Base-by-base conservation (phyloP, 2,888 invertebrate species). In the Onthophagus sagittarius region DNA sequence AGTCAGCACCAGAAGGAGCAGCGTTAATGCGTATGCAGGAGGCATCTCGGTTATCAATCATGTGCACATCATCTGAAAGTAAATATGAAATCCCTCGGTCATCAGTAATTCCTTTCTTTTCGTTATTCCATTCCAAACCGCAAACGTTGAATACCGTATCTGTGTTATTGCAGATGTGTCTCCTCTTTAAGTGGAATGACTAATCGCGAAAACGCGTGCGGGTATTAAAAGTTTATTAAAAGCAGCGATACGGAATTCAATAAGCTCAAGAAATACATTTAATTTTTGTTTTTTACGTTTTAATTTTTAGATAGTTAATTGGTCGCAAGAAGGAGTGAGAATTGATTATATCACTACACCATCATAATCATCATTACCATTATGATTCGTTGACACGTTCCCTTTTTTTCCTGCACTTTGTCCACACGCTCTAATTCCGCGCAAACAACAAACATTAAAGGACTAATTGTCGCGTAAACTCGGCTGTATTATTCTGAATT, bases 1-100 rank as follows among this genome's bases (percentile, higher is more conserved):
- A 69, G 76, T 71, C 69, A 76, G 75, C 75, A 78, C 75, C 79
- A 77, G 79, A 75, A 79, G 79, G 79, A 79, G 79, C 79, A 79
- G 79, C 74, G 77, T 75, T 75, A 77, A 73, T 53, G 72, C 63
- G 71, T 72, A 69, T 72, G 75, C 73, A 73, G 77, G 76, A 77
- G 77, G 76, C 79, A 79, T 79, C 72, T 76, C 75, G 72, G 31
- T 15, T 71, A 69, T 71, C 72, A 67, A 75, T 79, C 79, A 79
- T 78, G 79, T 78, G 75, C 72, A 73, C 79, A 79, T 79, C 75
- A 70, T 79, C 79, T 79, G 77, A 23, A 79, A 79, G 53, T 33
- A 71, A 71, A 74, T 69, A 67, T n/a, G 15, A 13, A 71, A 53
- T 33, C n/a, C 23, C 23, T 23, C 23, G 23, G 23, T 23, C 23